phyloP scores from a whole-genome alignment of 2,888 invertebrate species.

The Pristionchus maxplancki region DNA sequence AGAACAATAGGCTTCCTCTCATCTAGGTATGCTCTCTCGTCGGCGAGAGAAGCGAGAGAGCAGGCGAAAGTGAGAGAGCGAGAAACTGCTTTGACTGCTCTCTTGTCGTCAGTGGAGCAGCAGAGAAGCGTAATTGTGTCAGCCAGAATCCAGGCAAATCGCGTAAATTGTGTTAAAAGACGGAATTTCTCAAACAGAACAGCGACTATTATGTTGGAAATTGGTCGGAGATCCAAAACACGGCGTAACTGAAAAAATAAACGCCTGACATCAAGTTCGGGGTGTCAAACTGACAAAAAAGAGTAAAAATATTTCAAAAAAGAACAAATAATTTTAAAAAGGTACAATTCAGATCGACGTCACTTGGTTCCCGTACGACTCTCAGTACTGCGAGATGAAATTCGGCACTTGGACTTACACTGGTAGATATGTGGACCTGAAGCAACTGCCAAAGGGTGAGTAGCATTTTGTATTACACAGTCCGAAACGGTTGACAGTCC shows the following conservation, averaged over 20 bases:
- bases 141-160: constrained; percentile 4
- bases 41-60: no score
- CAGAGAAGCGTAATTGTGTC: background rate
- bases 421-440: constrained; percentile 71
- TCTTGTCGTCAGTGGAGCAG: background rate
- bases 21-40: no score
- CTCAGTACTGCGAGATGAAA: constrained; percentile 76
- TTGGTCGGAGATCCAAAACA: background rate
- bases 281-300: background rate
- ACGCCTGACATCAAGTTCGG: background rate
- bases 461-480: background rate
- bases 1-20: no score
- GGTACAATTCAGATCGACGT: constrained; percentile 74
- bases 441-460: constrained; percentile 64
- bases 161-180: background rate
- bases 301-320: background rate
- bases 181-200: background rate
- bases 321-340: no score
- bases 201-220: background rate
- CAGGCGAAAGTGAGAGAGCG: no score
- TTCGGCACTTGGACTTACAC: constrained; percentile 78
- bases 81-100: background rate
- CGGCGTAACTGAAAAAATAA: background rate
- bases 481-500: no score
- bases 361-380: constrained; percentile 77